Percentiles rank a stretch among this genome's conserved stretches.
Conservation (phyloP, 1,140 invertebrate species). For the Paraescarpia echinospica region DNA sequence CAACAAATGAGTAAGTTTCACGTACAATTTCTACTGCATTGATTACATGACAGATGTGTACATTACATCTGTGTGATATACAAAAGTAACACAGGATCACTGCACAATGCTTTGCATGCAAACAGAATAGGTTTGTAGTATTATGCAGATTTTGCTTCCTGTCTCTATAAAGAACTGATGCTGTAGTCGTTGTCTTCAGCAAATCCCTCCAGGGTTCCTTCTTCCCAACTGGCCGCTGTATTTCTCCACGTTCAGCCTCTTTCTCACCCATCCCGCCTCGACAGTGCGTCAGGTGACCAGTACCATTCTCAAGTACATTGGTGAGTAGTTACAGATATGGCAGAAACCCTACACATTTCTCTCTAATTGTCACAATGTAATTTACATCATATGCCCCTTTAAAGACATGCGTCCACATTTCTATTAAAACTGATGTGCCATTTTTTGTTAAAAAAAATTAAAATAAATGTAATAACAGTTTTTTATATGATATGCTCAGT, state of each 20-base stretch:
- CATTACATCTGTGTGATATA: too few relatives aligned
- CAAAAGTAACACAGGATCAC: too few relatives aligned
- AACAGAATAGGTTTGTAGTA: too few relatives aligned
- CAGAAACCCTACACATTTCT: neutral
- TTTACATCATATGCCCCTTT: neutral
- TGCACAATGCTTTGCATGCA: too few relatives aligned
- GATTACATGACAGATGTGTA: too few relatives aligned
- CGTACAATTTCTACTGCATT: too few relatives aligned
- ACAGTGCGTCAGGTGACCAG: conserved; percentile 48
- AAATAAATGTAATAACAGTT: too few relatives aligned
- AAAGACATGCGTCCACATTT: neutral
- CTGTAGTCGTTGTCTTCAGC: conserved; percentile 31
- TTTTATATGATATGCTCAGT: too few relatives aligned
- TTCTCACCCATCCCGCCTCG: conserved; percentile 49
- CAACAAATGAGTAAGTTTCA: too few relatives aligned
- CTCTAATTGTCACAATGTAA: too few relatives aligned
- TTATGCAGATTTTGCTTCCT: too few relatives aligned
- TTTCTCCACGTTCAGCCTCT: conserved; percentile 40
- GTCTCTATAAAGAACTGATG: neutral
- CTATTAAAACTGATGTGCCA: neutral
- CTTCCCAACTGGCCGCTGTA: conserved; percentile 44
- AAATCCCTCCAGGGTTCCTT: conserved; percentile 37
- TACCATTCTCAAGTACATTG: conserved; percentile 46
- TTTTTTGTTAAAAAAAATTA: too few relatives aligned
- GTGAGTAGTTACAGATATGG: conserved; percentile 24